These are phyloP conservation scores for Cynopterus sphinx DNA, from an alignment of 2,797 vertebrate species.

Conservation along the genomic window DNA sequence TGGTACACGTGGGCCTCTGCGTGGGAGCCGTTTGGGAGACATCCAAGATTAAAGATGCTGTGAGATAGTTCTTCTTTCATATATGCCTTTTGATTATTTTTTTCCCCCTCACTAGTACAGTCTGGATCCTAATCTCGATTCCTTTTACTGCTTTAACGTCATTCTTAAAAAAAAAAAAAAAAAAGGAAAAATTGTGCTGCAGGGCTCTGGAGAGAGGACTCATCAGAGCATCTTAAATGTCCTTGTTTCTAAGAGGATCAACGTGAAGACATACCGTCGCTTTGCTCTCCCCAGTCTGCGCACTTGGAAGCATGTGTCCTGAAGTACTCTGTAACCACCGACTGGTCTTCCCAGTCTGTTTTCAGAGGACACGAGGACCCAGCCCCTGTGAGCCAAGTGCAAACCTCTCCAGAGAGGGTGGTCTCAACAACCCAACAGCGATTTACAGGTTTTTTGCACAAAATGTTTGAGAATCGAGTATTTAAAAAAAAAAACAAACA, in stretches of 20 bases:
- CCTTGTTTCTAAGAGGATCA: not conserved
- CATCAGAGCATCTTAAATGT: not conserved
- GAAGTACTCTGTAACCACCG: not conserved
- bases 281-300: not conserved
- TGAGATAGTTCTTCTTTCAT: constrained; percentile 52
- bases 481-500: no score
- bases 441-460: not conserved
- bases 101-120: constrained; percentile 15
- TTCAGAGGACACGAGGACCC: not conserved
- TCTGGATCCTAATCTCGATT: constrained; percentile 33
- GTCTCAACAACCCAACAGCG: not conserved
- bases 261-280: not conserved
- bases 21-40: constrained; percentile 10
- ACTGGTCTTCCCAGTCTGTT: not conserved
- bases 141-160: constrained; percentile 2
- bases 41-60: constrained; percentile 63
- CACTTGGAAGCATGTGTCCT: not conserved
- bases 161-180: not conserved
- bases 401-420: not conserved
- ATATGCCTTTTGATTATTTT: constrained; percentile 39
- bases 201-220: not conserved
- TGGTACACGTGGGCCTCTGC: not conserved
- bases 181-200: not conserved
- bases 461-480: not conserved
- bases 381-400: no score